A percentile compares a stretch with the other conserved stretches of the same genome.
Conservation (phyloP, 2,113 vertebrate genomes). For the Cinclus mexicanus region DNA sequence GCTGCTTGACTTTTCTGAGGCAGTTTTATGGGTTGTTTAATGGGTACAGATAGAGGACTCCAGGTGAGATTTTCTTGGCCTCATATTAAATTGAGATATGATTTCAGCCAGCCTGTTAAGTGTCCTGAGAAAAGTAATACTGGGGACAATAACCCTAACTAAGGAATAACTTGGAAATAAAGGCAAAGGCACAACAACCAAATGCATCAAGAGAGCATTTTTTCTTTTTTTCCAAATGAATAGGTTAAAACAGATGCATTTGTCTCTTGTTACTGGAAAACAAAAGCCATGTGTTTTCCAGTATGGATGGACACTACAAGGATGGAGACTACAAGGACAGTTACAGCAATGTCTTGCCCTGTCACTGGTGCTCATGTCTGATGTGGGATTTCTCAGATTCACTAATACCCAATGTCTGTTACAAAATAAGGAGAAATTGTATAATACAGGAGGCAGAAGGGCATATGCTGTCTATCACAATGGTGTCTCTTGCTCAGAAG, state of each 20-base stretch:
- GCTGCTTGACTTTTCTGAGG: background rate
- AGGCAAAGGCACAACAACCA: background rate
- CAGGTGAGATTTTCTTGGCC: background rate
- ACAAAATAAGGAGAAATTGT: background rate
- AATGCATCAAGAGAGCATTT: background rate
- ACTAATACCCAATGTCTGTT: background rate
- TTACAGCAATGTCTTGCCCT: background rate
- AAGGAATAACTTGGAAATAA: background rate
- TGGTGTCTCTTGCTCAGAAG: background rate
- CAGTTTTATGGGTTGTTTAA: background rate
- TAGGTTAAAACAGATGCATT: background rate
- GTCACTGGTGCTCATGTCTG: background rate
- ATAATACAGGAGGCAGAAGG: background rate
- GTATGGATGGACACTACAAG: background rate
- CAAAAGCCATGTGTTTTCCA: fast-evolving
- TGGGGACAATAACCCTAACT: background rate
- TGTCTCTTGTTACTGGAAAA: background rate
- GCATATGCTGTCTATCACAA: background rate
- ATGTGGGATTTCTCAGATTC: background rate
- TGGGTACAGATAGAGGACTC: background rate
- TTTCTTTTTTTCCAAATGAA: background rate
- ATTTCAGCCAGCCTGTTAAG: background rate
- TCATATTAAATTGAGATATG: background rate
- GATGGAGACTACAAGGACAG: background rate
- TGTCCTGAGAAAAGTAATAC: background rate